Conservation (phyloP, 2,113 vertebrate genomes). For the Phyllopteryx taeniolatus region DNA sequence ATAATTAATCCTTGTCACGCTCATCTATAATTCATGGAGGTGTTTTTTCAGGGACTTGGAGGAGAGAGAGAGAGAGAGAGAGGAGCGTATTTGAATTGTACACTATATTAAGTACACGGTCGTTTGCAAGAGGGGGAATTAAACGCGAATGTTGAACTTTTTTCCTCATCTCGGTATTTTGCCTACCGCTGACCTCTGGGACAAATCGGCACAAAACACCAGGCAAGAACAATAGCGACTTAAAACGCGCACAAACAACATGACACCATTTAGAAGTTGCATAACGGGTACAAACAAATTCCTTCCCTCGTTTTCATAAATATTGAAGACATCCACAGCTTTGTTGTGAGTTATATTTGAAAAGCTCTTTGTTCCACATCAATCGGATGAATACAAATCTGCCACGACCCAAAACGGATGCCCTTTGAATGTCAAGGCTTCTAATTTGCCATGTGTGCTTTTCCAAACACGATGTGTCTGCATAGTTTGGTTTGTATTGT, state of each 20-base stretch:
- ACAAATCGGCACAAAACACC: background rate
- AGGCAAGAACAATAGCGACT: background rate
- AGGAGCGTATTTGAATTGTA: constrained; percentile 39
- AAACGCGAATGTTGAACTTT: constrained; percentile 30
- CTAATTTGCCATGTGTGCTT: background rate
- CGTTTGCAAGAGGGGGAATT: background rate
- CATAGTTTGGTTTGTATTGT: too few relatives aligned
- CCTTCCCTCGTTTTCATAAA: constrained; percentile 19
- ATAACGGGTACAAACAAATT: constrained; percentile 9
- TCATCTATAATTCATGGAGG: constrained; percentile 53
- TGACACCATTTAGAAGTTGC: constrained; percentile 4
- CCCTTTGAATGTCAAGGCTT: background rate
- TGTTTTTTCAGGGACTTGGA: constrained; percentile 34
- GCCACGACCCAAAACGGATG: background rate
- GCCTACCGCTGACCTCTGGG: constrained; percentile 1
- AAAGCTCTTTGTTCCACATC: constrained; percentile 6
- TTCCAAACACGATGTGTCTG: too few relatives aligned
- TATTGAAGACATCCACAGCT: constrained; percentile 11
- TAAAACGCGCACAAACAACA: background rate
- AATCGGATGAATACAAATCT: constrained; percentile 2
- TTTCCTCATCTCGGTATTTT: constrained; percentile 14
- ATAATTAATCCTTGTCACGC: constrained; percentile 61
- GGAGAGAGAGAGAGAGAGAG: constrained; percentile 18
- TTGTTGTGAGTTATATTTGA: constrained; percentile 16
- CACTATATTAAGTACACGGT: constrained; percentile 12